A percentile compares a stretch with the other conserved stretches of the same genome.
Conservation (phyloP, 2,113 vertebrate species). For the Aegypius monachus region DNA sequence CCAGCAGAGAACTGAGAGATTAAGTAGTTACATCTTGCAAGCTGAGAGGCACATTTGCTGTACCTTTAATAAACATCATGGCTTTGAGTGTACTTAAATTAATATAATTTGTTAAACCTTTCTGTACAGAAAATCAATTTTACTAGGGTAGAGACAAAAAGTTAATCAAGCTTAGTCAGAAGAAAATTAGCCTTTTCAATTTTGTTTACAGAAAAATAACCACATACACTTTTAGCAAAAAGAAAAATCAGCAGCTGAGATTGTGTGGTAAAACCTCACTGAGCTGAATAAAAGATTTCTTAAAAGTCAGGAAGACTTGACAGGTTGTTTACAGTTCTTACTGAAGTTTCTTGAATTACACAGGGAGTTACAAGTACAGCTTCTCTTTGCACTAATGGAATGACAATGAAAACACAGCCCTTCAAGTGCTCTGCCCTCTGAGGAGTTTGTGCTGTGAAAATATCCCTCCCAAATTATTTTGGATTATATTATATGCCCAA, state of each 20-base stretch:
- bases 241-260: background rate
- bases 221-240: background rate
- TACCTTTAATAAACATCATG: slow-evolving; percentile 9
- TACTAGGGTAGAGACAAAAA: slow-evolving; percentile 26
- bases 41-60: background rate
- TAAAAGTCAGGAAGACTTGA: background rate
- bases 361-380: background rate
- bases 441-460: background rate
- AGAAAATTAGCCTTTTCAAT: slow-evolving; percentile 24
- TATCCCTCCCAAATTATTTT: slow-evolving; percentile 15
- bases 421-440: background rate
- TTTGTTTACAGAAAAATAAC: slow-evolving; percentile 16
- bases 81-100: slow-evolving; percentile 42
- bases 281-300: background rate
- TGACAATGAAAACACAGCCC: slow-evolving; percentile 7
- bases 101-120: slow-evolving; percentile 51
- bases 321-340: background rate
- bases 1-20: background rate
- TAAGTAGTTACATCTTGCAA: slow-evolving; percentile 1
- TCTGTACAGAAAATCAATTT: slow-evolving; percentile 39
- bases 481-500: background rate
- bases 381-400: slow-evolving; percentile 1
- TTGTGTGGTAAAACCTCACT: background rate
- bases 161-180: slow-evolving; percentile 40
- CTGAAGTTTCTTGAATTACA: slow-evolving; percentile 14